Conservation (phyloP, 1,140 invertebrate species). For the Pentalonia nigronervosa region DNA sequence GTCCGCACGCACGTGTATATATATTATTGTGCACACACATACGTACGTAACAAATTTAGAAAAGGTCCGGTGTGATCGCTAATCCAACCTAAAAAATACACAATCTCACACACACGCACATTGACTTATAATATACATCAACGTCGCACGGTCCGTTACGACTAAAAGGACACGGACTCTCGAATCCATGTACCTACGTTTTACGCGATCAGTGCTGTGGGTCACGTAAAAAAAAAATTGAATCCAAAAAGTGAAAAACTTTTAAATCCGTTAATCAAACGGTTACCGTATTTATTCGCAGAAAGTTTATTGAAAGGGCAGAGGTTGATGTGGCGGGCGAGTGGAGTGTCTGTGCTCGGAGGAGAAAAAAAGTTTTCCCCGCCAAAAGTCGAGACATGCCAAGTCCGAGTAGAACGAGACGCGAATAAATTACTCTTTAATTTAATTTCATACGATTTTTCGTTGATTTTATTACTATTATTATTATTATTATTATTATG, state of each 20-base stretch:
- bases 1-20: background rate
- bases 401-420: constrained; percentile 26
- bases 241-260: constrained; percentile 43
- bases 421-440: constrained; percentile 27
- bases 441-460: constrained; percentile 29
- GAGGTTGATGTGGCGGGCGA: background rate
- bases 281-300: constrained; percentile 25
- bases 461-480: constrained; percentile 23
- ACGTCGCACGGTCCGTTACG: background rate
- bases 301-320: constrained; percentile 3
- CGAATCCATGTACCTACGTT: background rate
- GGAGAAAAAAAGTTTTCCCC: background rate
- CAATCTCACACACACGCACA: background rate
- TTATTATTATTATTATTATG: constrained; percentile 13
- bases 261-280: constrained; percentile 49
- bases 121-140: background rate
- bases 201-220: background rate
- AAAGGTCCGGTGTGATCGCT: background rate
- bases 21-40: background rate
- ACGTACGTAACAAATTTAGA: background rate
- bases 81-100: constrained; percentile 6
- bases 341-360: background rate
- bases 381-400: constrained; percentile 17
- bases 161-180: background rate
- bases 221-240: constrained; percentile 31